Base-by-base conservation (phyloP, 2,888 invertebrate species). In the Urechis unicinctus region DNA sequence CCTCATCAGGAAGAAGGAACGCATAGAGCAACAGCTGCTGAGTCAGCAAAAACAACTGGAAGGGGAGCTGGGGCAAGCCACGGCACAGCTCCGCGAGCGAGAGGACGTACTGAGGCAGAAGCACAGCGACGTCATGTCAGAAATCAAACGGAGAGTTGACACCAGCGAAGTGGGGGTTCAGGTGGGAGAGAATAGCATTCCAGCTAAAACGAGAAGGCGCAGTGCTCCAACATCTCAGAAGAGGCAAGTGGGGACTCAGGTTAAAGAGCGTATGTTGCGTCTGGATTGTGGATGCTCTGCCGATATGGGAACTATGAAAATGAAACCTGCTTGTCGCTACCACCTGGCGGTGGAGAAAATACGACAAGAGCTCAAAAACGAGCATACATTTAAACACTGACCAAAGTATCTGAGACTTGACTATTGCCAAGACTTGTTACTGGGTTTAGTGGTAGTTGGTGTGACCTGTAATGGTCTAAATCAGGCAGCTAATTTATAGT, bases 211-310 rank as follows among this genome's bases (percentile, higher is more conserved):
- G 36, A n/a, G n/a, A n/a, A n/a, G n/a, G n/a, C n/a, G n/a, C n/a
- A n/a, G n/a, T n/a, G 9, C 36, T 9, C 36, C 36, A 36, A 36
- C 9, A 36, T 17, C 17, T 17, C 36, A 17, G 17, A 36, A 36
- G 36, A 9, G 36, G 36, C 36, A 36, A 17, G 57, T 55, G 30
- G 51, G 48, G 43, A 50, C 47, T 9, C 56, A 56, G 47, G 50
- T 50, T 9, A 36, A n/a, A 22, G 44, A 30, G 26, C 26, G 56
- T 29, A 53, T 36, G 24, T 3, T 61, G 13, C 42, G 50, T 9
- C 43, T 61, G 31, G 54, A 60, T 45, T 61, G 61, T 30, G 61
- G 61, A 41, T 61, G 61, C 28, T n/a, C 30, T 5, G 47, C 56
- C 9, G 61, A 61, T 41, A 28, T 55, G 3, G 58, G 55, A n/a